Base-by-base conservation (phyloP, 1,140 invertebrate genomes). In the Notospermus geniculatus region DNA sequence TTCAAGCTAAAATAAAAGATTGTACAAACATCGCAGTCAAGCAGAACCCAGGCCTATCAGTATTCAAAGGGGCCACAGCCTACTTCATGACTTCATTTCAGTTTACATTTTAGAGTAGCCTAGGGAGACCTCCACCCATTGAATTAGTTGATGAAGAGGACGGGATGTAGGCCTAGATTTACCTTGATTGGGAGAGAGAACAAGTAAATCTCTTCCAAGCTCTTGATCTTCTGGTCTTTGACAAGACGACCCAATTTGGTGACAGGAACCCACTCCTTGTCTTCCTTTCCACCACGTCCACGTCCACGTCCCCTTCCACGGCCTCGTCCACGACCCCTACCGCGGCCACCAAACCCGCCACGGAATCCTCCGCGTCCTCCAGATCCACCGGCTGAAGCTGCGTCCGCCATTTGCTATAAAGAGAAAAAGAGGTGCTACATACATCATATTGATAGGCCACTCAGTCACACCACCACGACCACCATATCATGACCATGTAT, bases 141-240 rank as follows among this genome's bases (percentile, higher is more conserved):
- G n/a, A n/a, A n/a, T n/a, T n/a, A n/a, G n/a, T n/a, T n/a, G n/a
- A n/a, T n/a, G n/a, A n/a, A n/a, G n/a, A n/a, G n/a, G n/a, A n/a
- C n/a, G n/a, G n/a, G n/a, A n/a, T n/a, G n/a, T n/a, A n/a, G n/a
- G n/a, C n/a, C n/a, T n/a, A n/a, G n/a, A n/a, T n/a, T 69, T 67
- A 87, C 87, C 87, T 99, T 99, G 76, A 99, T 99, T 17, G 97
- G 97, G 9, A 99, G 83, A 54, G 97, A 98, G 85, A 97, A 98
- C 32, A 98, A 85, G 75, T 99, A 99, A 72, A 99, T 99, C 78
- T 98, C 95, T 83, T 99, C 96, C n/a, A 99, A 83, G 29, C 89
- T 89, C 62, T 90, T 88, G 70, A 99, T 99, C 82, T 98, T 98
- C 60, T 91, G 91, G 79, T 99, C 97, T 67, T 92, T 90, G 0